A percentile compares a stretch with the other conserved stretches of the same genome.
phyloP scores from a whole-genome alignment of 2,113 vertebrate genomes.

The Nematolebias whitei region DNA sequence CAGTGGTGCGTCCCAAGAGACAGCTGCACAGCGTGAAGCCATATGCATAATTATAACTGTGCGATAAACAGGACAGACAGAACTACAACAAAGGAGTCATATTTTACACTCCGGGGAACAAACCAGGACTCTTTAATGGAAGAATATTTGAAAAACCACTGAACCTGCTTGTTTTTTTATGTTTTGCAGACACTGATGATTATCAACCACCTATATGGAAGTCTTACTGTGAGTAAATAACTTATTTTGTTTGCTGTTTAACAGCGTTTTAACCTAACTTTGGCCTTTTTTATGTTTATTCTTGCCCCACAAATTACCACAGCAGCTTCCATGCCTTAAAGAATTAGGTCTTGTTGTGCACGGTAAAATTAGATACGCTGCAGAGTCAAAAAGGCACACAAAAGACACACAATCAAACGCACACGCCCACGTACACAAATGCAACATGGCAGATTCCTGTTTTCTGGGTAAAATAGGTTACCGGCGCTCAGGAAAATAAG shows the following conservation, averaged over 20 bases:
- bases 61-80: conserved; percentile 52
- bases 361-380: conserved; percentile 27
- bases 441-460: conserved; percentile 41
- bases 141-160: conserved; percentile 27
- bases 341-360: conserved; percentile 25
- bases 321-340: conserved; percentile 9
- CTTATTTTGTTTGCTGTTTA: conserved; percentile 25
- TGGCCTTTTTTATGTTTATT: conserved; percentile 22
- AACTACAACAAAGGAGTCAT: conserved; percentile 18
- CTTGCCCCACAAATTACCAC: conserved; percentile 21
- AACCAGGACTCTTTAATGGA: conserved; percentile 43
- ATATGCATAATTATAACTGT: conserved; percentile 47
- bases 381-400: conserved; percentile 21
- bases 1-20: conserved; percentile 33
- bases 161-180: conserved; percentile 54
- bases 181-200: conserved; percentile 93
- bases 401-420: neutral
- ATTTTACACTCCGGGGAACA: conserved; percentile 19
- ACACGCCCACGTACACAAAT: conserved; percentile 37
- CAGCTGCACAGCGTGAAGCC: conserved; percentile 37
- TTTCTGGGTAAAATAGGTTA: conserved; percentile 66
- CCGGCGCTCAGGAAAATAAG: conserved; percentile 47
- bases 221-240: conserved; percentile 92
- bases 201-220: conserved; percentile 99
- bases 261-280: conserved; percentile 19